These are phyloP conservation scores for Geotrypetes seraphini DNA, from an alignment of 2,797 vertebrate species.

Conservation along the genomic window DNA sequence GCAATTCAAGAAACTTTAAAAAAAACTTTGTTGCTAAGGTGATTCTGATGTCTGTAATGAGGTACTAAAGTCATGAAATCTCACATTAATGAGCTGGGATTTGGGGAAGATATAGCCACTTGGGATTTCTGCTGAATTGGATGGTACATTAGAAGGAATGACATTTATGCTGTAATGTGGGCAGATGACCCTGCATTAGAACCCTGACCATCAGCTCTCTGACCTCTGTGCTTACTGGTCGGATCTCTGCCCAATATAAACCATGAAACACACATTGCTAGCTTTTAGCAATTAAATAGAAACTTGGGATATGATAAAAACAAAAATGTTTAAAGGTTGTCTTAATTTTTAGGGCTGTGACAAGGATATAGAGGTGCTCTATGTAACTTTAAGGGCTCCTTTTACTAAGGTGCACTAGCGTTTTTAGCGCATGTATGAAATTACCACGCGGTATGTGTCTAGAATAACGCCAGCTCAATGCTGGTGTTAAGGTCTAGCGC, in stretches of 20 bases:
- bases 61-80: conserved; percentile 4
- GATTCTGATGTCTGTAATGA: background rate
- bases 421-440: too few species aligned
- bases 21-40: background rate
- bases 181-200: conserved; percentile 6
- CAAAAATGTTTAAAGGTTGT: too few species aligned
- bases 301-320: too few species aligned
- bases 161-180: background rate
- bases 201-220: background rate
- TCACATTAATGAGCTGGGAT: conserved; percentile 4
- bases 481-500: too few species aligned
- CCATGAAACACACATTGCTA: conserved; percentile 5
- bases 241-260: background rate
- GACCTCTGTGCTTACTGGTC: conserved; percentile 17
- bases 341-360: too few species aligned
- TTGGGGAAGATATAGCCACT: background rate
- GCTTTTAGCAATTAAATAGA: conserved; percentile 18
- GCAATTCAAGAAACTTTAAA: background rate
- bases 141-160: conserved; percentile 6
- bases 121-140: conserved; percentile 12
- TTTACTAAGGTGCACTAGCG: too few species aligned
- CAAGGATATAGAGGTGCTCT: too few species aligned
- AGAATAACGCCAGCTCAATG: too few species aligned
- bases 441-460: too few species aligned
- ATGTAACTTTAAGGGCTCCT: too few species aligned